Conservation (phyloP, 92 coral and sea anemone genomes). For the Meandrina meandrites region DNA sequence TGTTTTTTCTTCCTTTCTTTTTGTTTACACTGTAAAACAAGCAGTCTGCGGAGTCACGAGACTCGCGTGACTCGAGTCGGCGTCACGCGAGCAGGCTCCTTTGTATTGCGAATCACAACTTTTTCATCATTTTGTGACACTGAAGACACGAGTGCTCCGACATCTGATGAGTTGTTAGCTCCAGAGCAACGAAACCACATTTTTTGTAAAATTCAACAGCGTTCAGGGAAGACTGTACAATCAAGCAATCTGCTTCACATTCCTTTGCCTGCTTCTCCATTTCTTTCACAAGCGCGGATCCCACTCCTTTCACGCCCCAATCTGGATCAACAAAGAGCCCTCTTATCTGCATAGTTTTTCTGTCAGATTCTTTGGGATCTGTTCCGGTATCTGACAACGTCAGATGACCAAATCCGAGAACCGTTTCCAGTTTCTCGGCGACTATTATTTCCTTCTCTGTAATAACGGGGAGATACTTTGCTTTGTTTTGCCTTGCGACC, state of each 20-base stretch:
- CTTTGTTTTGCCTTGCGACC: constrained; percentile 55
- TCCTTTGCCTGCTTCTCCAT: constrained; percentile 64
- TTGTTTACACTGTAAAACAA: no score
- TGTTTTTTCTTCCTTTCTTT: no score
- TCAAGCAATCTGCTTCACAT: constrained; percentile 36
- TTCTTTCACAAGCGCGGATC: constrained; percentile 55
- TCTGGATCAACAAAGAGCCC: constrained; percentile 81
- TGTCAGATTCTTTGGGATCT: neutral
- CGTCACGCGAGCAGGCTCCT: neutral
- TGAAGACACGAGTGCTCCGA: constrained; percentile 42
- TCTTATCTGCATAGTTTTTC: constrained; percentile 36
- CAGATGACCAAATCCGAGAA: constrained; percentile 85
- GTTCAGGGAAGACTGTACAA: constrained; percentile 73
- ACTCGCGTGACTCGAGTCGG: no score
- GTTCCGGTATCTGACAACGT: constrained; percentile 6
- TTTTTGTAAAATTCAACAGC: constrained; percentile 82
- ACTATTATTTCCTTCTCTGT: constrained; percentile 61
- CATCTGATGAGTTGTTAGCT: constrained; percentile 18
- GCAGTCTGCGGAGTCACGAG: no score
- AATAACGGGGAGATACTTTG: constrained; percentile 56
- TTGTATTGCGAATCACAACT: neutral
- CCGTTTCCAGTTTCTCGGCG: constrained; percentile 37
- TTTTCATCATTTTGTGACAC: constrained; percentile 47
- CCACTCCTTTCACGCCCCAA: constrained; percentile 62
- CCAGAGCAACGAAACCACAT: constrained; percentile 61